Percentiles rank a stretch among this genome's conserved stretches.
phyloP scores from a whole-genome alignment of 1,140 invertebrate genomes.

The Neoseiulus cucumeris region DNA sequence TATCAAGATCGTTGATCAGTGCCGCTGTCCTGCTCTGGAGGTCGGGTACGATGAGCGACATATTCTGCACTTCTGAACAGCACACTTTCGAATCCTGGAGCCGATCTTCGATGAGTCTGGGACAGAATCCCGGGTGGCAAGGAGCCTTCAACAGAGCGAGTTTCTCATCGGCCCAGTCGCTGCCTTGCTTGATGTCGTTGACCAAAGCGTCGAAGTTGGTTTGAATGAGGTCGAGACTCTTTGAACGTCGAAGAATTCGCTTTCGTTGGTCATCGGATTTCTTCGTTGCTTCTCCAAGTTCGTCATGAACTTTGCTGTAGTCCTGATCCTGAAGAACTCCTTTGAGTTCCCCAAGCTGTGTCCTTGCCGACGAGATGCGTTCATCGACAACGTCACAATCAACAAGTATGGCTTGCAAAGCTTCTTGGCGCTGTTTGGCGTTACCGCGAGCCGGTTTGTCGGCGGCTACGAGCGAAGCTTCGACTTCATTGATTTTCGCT shows the following conservation, averaged over 20 bases:
- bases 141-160: conserved; percentile 35
- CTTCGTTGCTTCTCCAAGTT: conserved; percentile 25
- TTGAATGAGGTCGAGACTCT: conserved; percentile 34
- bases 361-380: neutral
- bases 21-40: neutral
- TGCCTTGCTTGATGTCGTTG: conserved; percentile 25
- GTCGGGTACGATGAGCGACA: neutral
- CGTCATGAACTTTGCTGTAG: neutral
- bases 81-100: conserved; percentile 22
- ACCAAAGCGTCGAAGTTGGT: conserved; percentile 46
- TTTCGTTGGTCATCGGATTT: conserved; percentile 59
- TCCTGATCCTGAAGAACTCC: conserved; percentile 3
- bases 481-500: neutral
- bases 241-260: conserved; percentile 49
- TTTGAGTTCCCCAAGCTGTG: neutral
- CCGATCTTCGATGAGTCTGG: conserved; percentile 19
- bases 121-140: conserved; percentile 42
- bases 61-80: conserved; percentile 1
- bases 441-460: neutral
- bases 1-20: neutral
- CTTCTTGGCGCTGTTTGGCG: conserved; percentile 6
- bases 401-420: neutral
- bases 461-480: neutral
- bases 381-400: neutral
- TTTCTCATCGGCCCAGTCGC: conserved; percentile 57